Conservation (phyloP, 2,797 vertebrate species). For the Paramormyrops hopkinsi region DNA sequence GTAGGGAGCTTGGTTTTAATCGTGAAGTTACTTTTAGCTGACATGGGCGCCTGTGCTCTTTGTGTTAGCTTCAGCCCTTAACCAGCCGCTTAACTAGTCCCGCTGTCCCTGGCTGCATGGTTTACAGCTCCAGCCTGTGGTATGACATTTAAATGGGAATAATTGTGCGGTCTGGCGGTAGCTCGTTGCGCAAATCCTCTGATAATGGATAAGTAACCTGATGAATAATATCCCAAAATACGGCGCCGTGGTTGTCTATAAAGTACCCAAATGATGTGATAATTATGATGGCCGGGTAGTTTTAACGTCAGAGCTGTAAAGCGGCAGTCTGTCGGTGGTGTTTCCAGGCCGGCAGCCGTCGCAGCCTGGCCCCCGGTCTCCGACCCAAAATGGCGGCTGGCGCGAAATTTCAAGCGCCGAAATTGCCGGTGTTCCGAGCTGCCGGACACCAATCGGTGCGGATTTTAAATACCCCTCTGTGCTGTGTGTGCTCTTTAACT, state of each 20-base stretch:
- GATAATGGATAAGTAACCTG: neutral
- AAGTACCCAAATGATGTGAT: neutral
- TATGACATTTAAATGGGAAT: neutral
- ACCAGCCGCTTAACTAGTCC: neutral
- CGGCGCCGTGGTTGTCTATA: neutral
- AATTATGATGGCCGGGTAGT: neutral
- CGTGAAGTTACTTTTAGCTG: neutral
- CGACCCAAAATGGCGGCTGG: constrained; percentile 22
- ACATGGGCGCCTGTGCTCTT: neutral
- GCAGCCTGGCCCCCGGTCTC: neutral
- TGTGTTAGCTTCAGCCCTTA: neutral
- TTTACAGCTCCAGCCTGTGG: neutral
- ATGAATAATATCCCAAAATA: neutral
- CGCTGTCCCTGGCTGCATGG: neutral
- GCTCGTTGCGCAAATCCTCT: neutral
- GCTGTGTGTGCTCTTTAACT: neutral
- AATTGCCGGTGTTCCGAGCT: neutral
- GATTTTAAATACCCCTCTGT: neutral
- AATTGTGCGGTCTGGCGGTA: neutral
- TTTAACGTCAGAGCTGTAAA: neutral
- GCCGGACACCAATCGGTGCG: neutral
- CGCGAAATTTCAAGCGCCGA: constrained; percentile 17
- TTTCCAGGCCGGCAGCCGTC: neutral
- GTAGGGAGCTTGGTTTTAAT: neutral
- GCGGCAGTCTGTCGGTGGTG: neutral